phyloP scores from a whole-genome alignment of 2,113 vertebrate genomes.

The Ifrita kowaldi region DNA sequence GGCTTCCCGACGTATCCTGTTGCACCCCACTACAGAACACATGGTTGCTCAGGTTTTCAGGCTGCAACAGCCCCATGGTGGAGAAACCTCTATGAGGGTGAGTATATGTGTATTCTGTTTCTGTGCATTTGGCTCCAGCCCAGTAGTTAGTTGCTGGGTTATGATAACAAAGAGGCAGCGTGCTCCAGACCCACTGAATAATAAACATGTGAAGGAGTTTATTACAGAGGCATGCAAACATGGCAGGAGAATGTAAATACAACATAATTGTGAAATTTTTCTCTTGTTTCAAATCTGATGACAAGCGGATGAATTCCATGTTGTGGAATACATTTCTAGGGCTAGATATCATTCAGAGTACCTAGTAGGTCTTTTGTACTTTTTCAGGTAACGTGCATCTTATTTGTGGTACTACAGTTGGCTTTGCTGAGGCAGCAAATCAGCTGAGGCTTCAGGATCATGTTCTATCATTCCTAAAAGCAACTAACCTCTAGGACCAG shows the following conservation, averaged over 20 bases:
- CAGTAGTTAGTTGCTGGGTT: background rate
- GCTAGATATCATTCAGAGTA: background rate
- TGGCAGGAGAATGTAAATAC: background rate
- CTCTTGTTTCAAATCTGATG: background rate
- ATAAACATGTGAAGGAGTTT: background rate
- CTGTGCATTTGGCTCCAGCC: background rate
- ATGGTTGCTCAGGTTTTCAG: slow-evolving; percentile 99
- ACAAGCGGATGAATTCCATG: background rate
- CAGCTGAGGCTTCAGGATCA: background rate
- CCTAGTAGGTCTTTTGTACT: background rate
- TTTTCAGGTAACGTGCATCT: fast-evolving
- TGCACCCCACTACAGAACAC: slow-evolving; percentile 97
- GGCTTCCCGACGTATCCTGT: slow-evolving; percentile 92
- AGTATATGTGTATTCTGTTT: slow-evolving; percentile 44
- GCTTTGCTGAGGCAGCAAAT: background rate
- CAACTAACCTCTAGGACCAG: background rate
- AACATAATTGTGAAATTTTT: background rate
- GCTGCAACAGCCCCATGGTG: slow-evolving; percentile 94
- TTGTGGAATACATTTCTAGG: background rate
- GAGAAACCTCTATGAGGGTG: slow-evolving; percentile 97
- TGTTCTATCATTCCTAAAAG: background rate
- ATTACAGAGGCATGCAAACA: background rate
- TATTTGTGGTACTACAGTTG: background rate
- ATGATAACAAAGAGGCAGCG: background rate
- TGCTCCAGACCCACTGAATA: background rate